Percentiles rank a stretch among this genome's conserved stretches.
Evolutionary conservation across 2,888 invertebrate genomes (phyloP).

Genomic region (Caenorhabditis panamensis): DNA sequence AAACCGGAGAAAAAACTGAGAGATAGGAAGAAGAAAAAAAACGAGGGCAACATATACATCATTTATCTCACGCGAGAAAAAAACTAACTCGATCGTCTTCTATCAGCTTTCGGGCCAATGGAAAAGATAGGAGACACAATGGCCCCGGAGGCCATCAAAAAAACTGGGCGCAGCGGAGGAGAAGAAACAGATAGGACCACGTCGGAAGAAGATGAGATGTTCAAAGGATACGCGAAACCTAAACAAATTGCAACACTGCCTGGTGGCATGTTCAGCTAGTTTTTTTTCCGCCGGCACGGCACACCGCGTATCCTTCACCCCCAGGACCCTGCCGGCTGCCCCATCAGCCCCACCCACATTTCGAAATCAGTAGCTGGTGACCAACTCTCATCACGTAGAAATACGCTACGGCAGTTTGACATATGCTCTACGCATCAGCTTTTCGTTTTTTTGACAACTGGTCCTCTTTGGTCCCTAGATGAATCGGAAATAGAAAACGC

Average conservation of each 20-base stretch:
- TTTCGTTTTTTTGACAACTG: slow-evolving; percentile 3
- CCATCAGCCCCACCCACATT: slow-evolving; percentile 48
- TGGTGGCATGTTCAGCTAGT: slow-evolving; percentile 48
- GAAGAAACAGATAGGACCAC: slow-evolving; percentile 30
- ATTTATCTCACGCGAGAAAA: slow-evolving; percentile 44
- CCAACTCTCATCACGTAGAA: slow-evolving; percentile 41
- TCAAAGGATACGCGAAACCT: slow-evolving; percentile 39
- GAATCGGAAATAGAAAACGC: background rate
- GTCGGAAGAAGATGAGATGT: slow-evolving; percentile 37
- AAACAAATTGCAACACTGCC: slow-evolving; percentile 34
- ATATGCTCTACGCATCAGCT: slow-evolving; percentile 34
- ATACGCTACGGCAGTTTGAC: slow-evolving; percentile 37
- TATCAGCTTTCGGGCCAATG: slow-evolving; percentile 40
- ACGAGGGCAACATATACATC: slow-evolving; percentile 51
- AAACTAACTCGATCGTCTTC: slow-evolving; percentile 57
- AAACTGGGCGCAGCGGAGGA: slow-evolving; percentile 15
- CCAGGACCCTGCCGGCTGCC: background rate
- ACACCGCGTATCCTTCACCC: background rate
- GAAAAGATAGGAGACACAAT: slow-evolving; percentile 48
- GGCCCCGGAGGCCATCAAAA: slow-evolving; percentile 37
- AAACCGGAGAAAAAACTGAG: slow-evolving; percentile 22
- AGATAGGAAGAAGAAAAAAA: slow-evolving; percentile 40
- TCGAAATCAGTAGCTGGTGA: slow-evolving; percentile 53
- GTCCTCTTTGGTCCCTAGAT: background rate
- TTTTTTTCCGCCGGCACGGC: slow-evolving; percentile 29